These are phyloP conservation scores for Coelopa pilipes DNA, from an alignment of 2,888 invertebrate species.

Conservation along the genomic window DNA sequence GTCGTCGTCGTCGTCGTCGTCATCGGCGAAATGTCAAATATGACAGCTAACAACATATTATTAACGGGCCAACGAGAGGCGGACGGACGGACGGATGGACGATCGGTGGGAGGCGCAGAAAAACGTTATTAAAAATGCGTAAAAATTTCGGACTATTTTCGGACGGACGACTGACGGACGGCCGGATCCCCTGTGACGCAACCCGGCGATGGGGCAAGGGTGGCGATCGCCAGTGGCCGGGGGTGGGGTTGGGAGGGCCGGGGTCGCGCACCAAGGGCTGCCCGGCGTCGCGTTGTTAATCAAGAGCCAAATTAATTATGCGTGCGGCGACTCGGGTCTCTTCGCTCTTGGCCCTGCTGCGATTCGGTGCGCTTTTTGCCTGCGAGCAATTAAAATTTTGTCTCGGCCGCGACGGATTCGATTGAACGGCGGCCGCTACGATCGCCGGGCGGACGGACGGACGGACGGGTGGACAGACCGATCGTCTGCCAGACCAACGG, in stretches of 20 bases:
- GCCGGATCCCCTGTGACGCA: conserved; percentile 14
- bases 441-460: background rate
- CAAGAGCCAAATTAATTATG: conserved; percentile 55
- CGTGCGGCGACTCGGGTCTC: conserved; percentile 34
- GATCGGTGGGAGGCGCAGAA: conserved; percentile 22
- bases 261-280: too few species aligned
- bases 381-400: conserved; percentile 51
- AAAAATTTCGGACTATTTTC: conserved; percentile 41
- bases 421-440: conserved; percentile 20
- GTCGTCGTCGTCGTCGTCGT: too few species aligned
- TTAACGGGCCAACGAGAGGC: conserved; percentile 46
- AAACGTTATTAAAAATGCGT: conserved; percentile 47
- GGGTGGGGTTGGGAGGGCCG: too few species aligned
- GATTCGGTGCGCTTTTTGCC: too few species aligned
- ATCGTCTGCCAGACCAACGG: too few species aligned
- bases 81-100: too few species aligned
- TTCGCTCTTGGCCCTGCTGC: too few species aligned
- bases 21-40: conserved; percentile 39
- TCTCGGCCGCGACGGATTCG: conserved; percentile 35
- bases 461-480: background rate
- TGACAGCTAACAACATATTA: conserved; percentile 54
- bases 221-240: too few species aligned
- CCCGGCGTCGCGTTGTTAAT: conserved; percentile 48
- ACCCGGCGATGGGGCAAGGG: too few species aligned
- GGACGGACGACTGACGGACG: conserved; percentile 47